Conservation (phyloP, 2,113 vertebrate species). For the Forbesichthys papilliferus region DNA sequence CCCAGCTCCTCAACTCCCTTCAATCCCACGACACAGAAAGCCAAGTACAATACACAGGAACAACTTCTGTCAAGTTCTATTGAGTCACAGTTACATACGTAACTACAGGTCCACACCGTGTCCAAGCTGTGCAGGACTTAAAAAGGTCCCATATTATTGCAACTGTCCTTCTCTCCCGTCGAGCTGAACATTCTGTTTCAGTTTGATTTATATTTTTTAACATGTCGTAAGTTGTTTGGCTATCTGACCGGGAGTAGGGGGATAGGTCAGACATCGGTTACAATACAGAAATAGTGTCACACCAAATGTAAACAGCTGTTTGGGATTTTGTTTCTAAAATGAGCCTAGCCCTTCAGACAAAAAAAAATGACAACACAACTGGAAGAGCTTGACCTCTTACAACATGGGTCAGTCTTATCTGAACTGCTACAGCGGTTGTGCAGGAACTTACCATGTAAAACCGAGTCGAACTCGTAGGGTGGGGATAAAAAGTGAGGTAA, state of each 20-base stretch:
- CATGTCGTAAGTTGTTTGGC: no score
- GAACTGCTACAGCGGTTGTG: not conserved
- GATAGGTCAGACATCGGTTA: no score
- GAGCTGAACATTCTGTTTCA: no score
- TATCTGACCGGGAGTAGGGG: not conserved
- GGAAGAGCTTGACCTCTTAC: no score
- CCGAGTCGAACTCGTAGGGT: conserved; percentile 80
- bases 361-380: no score
- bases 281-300: no score
- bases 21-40: conserved; percentile 8
- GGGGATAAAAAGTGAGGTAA: conserved; percentile 91
- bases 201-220: no score
- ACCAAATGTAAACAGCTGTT: no score
- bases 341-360: no score
- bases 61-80: conserved; percentile 23
- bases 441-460: conserved; percentile 61
- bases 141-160: conserved; percentile 25
- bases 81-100: not conserved
- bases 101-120: not conserved
- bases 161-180: conserved; percentile 35
- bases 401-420: not conserved
- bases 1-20: not conserved
- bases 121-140: not conserved
- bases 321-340: no score
- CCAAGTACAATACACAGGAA: conserved; percentile 8